These are phyloP conservation scores for Listronotus bonariensis DNA, from an alignment of 1,140 invertebrate genomes.

Conservation along the genomic window DNA sequence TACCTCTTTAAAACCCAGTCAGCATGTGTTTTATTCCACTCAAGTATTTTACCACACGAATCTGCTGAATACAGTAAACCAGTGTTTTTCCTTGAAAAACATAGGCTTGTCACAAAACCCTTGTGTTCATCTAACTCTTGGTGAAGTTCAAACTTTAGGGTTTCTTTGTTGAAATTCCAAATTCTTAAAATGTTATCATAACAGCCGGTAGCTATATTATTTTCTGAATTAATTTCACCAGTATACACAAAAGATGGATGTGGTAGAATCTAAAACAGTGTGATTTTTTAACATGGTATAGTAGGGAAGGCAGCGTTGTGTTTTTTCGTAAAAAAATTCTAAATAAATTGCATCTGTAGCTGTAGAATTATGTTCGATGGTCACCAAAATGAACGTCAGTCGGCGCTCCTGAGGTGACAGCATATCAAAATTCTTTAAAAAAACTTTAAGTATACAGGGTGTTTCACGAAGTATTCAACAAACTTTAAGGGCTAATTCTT, in stretches of 20 bases:
- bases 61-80: slow-evolving; percentile 46
- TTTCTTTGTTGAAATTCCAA: slow-evolving; percentile 38
- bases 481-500: too few relatives aligned
- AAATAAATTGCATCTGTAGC: too few relatives aligned
- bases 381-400: too few relatives aligned
- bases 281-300: too few relatives aligned
- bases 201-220: slow-evolving; percentile 47
- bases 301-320: too few relatives aligned
- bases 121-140: slow-evolving; percentile 48
- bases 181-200: slow-evolving; percentile 50
- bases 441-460: too few relatives aligned
- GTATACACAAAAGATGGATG: slow-evolving; percentile 51
- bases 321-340: too few relatives aligned
- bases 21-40: slow-evolving; percentile 43
- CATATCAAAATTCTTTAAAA: too few relatives aligned
- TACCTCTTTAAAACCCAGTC: slow-evolving; percentile 43
- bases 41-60: slow-evolving; percentile 46
- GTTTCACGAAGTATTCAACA: too few relatives aligned
- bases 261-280: slow-evolving; percentile 41
- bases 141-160: slow-evolving; percentile 34
- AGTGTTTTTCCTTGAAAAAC: slow-evolving; percentile 41
- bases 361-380: too few relatives aligned
- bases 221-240: slow-evolving; percentile 43
- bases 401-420: too few relatives aligned
- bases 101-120: slow-evolving; percentile 48